phyloP scores from a whole-genome alignment of 1,140 invertebrate genomes.

The Pissodes strobi region DNA sequence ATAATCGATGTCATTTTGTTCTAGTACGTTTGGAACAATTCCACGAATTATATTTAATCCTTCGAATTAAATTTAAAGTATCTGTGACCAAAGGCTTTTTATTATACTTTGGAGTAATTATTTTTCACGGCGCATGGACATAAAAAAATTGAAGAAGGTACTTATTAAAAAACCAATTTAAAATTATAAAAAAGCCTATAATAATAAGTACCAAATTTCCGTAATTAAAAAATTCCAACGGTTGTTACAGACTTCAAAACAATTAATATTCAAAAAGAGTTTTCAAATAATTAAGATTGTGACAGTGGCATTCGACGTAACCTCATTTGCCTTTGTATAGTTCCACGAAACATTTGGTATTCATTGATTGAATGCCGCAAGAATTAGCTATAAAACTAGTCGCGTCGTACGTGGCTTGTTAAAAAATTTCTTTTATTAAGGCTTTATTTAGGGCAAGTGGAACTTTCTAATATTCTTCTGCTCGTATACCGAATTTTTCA shows the following conservation, averaged over 20 bases:
- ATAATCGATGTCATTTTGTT: too few species aligned
- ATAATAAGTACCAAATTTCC: too few species aligned
- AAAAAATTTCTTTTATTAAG: constrained; percentile 14
- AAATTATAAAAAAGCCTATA: too few species aligned
- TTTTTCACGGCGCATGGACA: too few species aligned
- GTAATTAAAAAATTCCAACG: too few species aligned
- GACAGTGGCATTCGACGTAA: constrained; percentile 23
- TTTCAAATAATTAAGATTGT: constrained; percentile 18
- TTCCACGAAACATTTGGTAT: constrained; percentile 24
- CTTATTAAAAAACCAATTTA: too few species aligned
- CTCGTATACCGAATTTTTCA: not conserved
- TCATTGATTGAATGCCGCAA: constrained; percentile 25
- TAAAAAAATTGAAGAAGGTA: too few species aligned
- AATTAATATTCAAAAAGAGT: constrained; percentile 25
- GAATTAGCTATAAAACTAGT: constrained; percentile 26
- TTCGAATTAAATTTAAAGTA: too few species aligned
- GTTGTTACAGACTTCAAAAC: not conserved
- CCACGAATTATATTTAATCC: too few species aligned
- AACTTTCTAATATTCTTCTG: constrained; percentile 23
- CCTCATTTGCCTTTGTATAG: constrained; percentile 26
- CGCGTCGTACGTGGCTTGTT: constrained; percentile 27
- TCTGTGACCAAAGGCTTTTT: too few species aligned
- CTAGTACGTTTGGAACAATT: too few species aligned
- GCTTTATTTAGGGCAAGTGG: constrained; percentile 17
- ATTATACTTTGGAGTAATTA: too few species aligned